These are phyloP conservation scores for Microcebus ravelobensis DNA, from an alignment of 2,113 vertebrate genomes.

Conservation along the genomic window DNA sequence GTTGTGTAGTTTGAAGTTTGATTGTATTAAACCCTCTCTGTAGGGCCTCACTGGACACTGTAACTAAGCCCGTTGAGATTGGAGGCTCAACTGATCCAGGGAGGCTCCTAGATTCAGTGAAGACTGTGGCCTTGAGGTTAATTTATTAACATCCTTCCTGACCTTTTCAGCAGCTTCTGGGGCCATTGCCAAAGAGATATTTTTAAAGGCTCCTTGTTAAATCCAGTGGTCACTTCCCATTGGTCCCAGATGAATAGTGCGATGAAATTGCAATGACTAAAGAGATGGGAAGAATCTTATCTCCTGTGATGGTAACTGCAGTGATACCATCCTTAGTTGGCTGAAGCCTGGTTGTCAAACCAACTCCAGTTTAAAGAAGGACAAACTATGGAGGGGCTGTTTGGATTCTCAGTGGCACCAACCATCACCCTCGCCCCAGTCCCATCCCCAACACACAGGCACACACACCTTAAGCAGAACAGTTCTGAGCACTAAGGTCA, in stretches of 20 bases:
- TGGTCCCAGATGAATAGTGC: neutral
- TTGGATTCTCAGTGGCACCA: neutral
- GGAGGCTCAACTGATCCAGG: neutral
- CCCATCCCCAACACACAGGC: neutral
- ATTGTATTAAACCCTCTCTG: neutral
- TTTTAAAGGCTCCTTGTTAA: neutral
- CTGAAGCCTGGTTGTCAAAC: neutral
- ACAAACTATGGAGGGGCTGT: neutral
- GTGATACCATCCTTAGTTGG: neutral
- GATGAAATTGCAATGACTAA: neutral
- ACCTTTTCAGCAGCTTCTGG: neutral
- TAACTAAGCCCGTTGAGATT: neutral
- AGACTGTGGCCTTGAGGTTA: neutral
- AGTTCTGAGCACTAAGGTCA: neutral
- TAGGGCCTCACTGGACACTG: neutral
- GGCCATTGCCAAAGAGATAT: neutral
- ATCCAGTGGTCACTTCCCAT: neutral
- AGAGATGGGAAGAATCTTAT: neutral
- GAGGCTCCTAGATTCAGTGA: neutral
- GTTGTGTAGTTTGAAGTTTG: neutral
- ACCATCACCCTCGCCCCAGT: neutral
- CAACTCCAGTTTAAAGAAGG: neutral
- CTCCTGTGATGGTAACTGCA: neutral
- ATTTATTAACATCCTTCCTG: conserved; percentile 7
- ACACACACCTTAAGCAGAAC: neutral